Evolutionary conservation across 2,888 invertebrate genomes (phyloP), one percentile per base, ranked within the genome.

Genomic region (Petrolisthes manimaculis): DNA sequence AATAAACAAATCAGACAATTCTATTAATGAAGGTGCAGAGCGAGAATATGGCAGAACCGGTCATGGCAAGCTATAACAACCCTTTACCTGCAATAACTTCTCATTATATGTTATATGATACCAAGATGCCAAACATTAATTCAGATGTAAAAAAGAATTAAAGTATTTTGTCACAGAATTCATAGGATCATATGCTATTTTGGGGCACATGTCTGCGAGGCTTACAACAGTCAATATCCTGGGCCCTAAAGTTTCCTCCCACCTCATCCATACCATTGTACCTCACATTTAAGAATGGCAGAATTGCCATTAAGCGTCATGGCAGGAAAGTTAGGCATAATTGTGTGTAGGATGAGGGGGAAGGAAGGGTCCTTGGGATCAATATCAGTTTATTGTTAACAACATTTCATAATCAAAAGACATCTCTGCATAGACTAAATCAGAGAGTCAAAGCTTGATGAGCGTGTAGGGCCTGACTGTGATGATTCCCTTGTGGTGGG

Each of bases 361-460:
- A n/a, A 82, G 86, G 69, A 75, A 37, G 82, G 81, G 82, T 56
- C 56, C 67, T 51, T 61, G 67, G 55, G 54, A 85, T 67, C 37
- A 79, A 85, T 56, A 71, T 75, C 21, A 74, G 71, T 71, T 71
- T 53, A 81, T 55, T 74, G 54, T 75, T 84, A 74, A 56, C 74
- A 53, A 84, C 24, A 54, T n/a, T 37, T 75, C 51, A 18, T 37
- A 67, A 54, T 81, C n/a, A 67, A 24, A 18, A 37, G 18, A 53
- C 24, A 21, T 81, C 24, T 81, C 14, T 67, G 67, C 78, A 79
- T 84, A 75, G 18, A 81, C 80, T 88, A 88, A 79, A 88, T 78
- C 55, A 88, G 84, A 24, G 88, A 88, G 75, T 88, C 88, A 84
- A 88, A 88, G 80, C 88, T 84, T 61, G 88, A 88, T 56, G 84